phyloP scores from a whole-genome alignment of 2,797 vertebrate species.

The Helarctos malayanus region DNA sequence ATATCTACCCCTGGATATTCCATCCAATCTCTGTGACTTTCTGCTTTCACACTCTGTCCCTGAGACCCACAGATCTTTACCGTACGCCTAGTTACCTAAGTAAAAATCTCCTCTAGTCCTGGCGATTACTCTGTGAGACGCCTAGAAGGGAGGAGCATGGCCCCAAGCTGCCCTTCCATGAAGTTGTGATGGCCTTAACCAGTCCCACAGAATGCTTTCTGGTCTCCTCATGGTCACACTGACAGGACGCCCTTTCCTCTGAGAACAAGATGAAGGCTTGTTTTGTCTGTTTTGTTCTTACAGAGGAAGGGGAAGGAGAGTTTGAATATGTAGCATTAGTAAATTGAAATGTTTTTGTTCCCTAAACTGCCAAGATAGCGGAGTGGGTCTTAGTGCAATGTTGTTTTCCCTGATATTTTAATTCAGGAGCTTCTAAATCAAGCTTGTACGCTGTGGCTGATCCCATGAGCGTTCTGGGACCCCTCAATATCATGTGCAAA shows the following conservation, averaged over 20 bases:
- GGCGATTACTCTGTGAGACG: not conserved
- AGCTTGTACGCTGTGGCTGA: too few relatives aligned
- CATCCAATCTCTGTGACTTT: not conserved
- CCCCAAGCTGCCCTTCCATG: not conserved
- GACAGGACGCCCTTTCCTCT: not conserved
- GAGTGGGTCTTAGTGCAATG: not conserved
- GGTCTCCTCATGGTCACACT: not conserved
- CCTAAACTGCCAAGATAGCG: not conserved
- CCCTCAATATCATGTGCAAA: not conserved
- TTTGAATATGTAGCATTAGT: not conserved
- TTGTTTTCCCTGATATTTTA: not conserved
- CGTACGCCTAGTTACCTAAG: too few relatives aligned
- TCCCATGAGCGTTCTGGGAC: not conserved
- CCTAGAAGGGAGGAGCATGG: not conserved
- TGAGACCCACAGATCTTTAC: not conserved
- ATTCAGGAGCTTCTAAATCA: not conserved
- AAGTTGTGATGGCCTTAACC: slow-evolving; percentile 3
- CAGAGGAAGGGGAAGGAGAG: not conserved
- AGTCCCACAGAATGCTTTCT: not conserved
- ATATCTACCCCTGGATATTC: not conserved
- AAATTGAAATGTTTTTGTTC: not conserved
- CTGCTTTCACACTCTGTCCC: not conserved
- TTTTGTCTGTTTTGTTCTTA: not conserved
- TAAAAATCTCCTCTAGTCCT: not conserved
- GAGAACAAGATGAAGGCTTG: not conserved